Evolutionary conservation across 1,140 invertebrate genomes (phyloP).

Genomic region (Aradophagus sp.): DNA sequence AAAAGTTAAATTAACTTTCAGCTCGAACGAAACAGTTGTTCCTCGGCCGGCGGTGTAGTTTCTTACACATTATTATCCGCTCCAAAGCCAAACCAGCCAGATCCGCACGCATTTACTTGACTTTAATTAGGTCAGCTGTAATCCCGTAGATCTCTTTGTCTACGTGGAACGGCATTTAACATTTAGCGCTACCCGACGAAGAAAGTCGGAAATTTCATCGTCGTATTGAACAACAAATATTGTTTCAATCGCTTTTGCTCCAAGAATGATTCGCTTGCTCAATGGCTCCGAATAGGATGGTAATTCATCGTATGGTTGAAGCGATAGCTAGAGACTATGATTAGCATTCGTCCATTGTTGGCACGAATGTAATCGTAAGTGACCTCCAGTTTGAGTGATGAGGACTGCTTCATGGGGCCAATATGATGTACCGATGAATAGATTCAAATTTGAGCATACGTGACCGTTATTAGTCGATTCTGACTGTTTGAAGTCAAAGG

Average conservation of each 20-base stretch:
- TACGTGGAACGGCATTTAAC: slow-evolving; percentile 17
- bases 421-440: too few species aligned
- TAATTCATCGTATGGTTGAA: slow-evolving; percentile 28
- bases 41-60: slow-evolving; percentile 4
- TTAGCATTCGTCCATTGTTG: slow-evolving; percentile 22
- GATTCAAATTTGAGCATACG: too few species aligned
- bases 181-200: slow-evolving; percentile 24
- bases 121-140: slow-evolving; percentile 40
- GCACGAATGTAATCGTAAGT: slow-evolving; percentile 17
- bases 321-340: slow-evolving; percentile 28
- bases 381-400: slow-evolving; percentile 19
- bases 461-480: too few species aligned
- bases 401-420: slow-evolving; percentile 1
- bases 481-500: too few species aligned
- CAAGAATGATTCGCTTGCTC: slow-evolving; percentile 19
- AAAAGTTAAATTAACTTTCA: slow-evolving; percentile 17
- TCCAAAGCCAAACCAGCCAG: slow-evolving; percentile 18
- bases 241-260: slow-evolving; percentile 19
- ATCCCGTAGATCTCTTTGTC: slow-evolving; percentile 35
- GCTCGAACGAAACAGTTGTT: slow-evolving; percentile 9
- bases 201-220: slow-evolving; percentile 18
- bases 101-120: slow-evolving; percentile 19
- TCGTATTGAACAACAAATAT: slow-evolving; percentile 38
- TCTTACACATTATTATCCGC: slow-evolving; percentile 36
- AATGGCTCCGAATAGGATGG: slow-evolving; percentile 13